Percentiles rank a stretch among this genome's conserved stretches.
phyloP scores from a whole-genome alignment of 2,888 invertebrate genomes.

The Acrobasis repandana region DNA sequence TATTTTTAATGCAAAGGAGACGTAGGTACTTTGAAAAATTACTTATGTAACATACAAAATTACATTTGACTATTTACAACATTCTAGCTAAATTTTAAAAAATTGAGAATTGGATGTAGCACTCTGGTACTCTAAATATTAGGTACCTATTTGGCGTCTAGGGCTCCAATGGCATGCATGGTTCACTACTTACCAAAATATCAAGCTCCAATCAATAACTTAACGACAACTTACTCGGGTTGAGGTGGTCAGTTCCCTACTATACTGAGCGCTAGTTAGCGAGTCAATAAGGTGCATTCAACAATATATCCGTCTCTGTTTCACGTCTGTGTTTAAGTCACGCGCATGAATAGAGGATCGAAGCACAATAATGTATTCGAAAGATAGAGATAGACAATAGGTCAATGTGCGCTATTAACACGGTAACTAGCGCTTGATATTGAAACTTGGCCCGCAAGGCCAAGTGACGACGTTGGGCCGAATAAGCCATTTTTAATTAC shows the following conservation, averaged over 20 bases:
- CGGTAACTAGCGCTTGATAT: neutral
- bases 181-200: conserved; percentile 61
- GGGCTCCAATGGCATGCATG: conserved; percentile 68
- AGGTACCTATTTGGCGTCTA: conserved; percentile 70
- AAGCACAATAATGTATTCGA: neutral
- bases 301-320: neutral
- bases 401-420: neutral
- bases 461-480: conserved; percentile 40
- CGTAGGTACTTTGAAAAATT: conserved; percentile 75
- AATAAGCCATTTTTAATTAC: conserved; percentile 49
- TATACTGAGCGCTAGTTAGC: conserved; percentile 3
- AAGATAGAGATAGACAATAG: neutral
- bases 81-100: conserved; percentile 69
- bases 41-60: conserved; percentile 79
- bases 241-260: conserved; percentile 35
- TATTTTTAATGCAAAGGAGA: conserved; percentile 77
- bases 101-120: conserved; percentile 56
- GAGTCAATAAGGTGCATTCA: conserved; percentile 1
- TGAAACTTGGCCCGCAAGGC: conserved; percentile 37
- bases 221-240: conserved; percentile 34
- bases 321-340: neutral
- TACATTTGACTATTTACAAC: conserved; percentile 79
- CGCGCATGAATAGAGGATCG: neutral
- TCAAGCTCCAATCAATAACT: conserved; percentile 62
- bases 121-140: conserved; percentile 60